Evolutionary conservation across 2,797 vertebrate genomes (phyloP).

Genomic region (Sebastolobus alascanus): DNA sequence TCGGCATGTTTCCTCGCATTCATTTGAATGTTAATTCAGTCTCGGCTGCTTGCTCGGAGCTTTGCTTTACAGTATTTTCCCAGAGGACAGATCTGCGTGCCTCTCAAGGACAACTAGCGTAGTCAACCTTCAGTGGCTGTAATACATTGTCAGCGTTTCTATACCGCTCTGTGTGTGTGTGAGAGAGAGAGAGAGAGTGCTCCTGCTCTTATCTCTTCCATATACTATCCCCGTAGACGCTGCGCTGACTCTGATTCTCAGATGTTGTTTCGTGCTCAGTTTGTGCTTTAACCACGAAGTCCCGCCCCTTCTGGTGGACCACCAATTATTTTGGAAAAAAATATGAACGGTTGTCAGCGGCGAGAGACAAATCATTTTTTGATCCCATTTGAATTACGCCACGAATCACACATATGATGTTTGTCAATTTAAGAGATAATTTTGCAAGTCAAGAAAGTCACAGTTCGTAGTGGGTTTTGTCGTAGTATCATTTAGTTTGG

Average conservation of each 20-base stretch:
- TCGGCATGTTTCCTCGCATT: conserved; percentile 24
- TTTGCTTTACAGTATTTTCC: conserved; percentile 42
- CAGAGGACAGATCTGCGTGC: conserved; percentile 32
- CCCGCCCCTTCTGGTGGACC: no score
- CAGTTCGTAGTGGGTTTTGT: no score
- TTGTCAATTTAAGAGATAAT: no score
- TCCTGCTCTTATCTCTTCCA: not conserved
- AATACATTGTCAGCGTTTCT: conserved; percentile 68
- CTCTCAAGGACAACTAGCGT: conserved; percentile 61
- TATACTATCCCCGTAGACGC: not conserved
- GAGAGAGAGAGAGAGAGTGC: conserved; percentile 10
- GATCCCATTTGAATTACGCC: no score
- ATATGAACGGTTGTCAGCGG: no score
- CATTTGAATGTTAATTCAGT: conserved; percentile 51
- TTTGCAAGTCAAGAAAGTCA: no score
- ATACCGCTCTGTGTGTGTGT: not conserved
- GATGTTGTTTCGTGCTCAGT: not conserved
- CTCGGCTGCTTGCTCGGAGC: conserved; percentile 10
- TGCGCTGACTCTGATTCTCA: not conserved
- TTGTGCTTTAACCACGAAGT: not conserved
- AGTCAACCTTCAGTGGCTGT: conserved; percentile 42
- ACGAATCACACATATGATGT: no score
- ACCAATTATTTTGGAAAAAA: no score
- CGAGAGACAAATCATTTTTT: no score
- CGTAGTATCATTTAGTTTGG: no score